Conservation (phyloP, 2,113 vertebrate species). For the Toxostoma redivivum region DNA sequence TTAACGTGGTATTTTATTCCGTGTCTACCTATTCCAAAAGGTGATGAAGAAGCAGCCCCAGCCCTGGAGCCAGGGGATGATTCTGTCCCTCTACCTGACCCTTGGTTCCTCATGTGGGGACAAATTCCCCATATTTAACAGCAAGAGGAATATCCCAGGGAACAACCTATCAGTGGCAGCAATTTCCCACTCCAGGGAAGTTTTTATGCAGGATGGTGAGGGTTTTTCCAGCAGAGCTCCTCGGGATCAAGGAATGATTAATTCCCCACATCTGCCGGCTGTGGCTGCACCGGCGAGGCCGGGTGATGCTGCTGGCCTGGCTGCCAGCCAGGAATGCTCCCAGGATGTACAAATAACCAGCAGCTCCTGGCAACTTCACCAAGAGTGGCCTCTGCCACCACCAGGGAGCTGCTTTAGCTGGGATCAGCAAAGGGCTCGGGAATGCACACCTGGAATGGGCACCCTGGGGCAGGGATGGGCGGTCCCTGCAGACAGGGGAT, state of each 20-base stretch:
- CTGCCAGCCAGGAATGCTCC: not conserved
- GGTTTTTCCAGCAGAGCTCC: not conserved
- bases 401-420: slow-evolving; percentile 24
- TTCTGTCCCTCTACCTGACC: not conserved
- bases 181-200: not conserved
- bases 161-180: accelerated
- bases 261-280: not conserved
- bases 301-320: not conserved
- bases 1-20: not conserved
- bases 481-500: not conserved
- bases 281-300: accelerated
- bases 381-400: not conserved
- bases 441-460: not conserved
- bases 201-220: not conserved
- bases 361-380: not conserved
- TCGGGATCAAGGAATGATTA: not conserved
- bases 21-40: accelerated
- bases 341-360: accelerated
- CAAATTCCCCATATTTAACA: not conserved
- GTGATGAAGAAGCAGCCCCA: not conserved
- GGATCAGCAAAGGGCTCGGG: not conserved
- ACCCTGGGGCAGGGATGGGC: not conserved
- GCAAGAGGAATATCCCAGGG: not conserved
- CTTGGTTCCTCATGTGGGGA: accelerated
- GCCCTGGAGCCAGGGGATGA: not conserved